Evolutionary conservation across 2,888 invertebrate genomes (phyloP).

Genomic region (Entomobrya multifasciata): DNA sequence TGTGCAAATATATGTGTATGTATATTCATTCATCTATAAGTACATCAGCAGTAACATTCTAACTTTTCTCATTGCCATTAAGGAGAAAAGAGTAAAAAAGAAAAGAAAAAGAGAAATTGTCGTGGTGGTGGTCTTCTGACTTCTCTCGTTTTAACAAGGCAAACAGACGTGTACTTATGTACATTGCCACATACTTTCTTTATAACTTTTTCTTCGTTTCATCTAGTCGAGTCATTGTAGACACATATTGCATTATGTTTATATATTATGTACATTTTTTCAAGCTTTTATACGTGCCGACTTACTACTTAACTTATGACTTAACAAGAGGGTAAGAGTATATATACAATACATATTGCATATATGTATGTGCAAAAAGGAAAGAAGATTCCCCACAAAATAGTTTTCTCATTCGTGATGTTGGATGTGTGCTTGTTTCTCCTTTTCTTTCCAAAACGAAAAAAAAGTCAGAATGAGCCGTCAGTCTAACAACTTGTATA

Average conservation of each 20-base stretch:
- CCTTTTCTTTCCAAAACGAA: constrained; percentile 2
- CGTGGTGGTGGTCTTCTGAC: constrained; percentile 57
- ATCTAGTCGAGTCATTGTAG: too few relatives aligned
- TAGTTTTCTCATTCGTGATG: constrained; percentile 25
- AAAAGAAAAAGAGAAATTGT: constrained; percentile 46
- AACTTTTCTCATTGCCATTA: constrained; percentile 71
- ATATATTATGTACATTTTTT: too few relatives aligned
- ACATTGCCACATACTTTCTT: background rate
- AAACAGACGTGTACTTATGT: constrained; percentile 32
- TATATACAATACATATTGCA: background rate
- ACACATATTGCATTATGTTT: too few relatives aligned
- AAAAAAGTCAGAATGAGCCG: constrained; percentile 39
- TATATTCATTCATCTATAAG: constrained; percentile 13
- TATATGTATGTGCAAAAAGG: background rate
- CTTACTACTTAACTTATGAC: too few relatives aligned
- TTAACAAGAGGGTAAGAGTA: background rate
- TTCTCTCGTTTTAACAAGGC: constrained; percentile 64
- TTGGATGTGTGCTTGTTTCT: constrained; percentile 9
- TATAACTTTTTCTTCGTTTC: background rate
- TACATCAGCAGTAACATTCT: constrained; percentile 24
- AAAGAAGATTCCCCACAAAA: background rate
- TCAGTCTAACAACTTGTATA: constrained; percentile 4
- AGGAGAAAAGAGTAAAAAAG: constrained; percentile 27
- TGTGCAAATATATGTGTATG: background rate
- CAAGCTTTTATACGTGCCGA: too few relatives aligned